Percentiles rank a stretch among this genome's conserved stretches.
Evolutionary conservation across 2,113 vertebrate genomes (phyloP).

Genomic region (Crotalus viridis): DNA sequence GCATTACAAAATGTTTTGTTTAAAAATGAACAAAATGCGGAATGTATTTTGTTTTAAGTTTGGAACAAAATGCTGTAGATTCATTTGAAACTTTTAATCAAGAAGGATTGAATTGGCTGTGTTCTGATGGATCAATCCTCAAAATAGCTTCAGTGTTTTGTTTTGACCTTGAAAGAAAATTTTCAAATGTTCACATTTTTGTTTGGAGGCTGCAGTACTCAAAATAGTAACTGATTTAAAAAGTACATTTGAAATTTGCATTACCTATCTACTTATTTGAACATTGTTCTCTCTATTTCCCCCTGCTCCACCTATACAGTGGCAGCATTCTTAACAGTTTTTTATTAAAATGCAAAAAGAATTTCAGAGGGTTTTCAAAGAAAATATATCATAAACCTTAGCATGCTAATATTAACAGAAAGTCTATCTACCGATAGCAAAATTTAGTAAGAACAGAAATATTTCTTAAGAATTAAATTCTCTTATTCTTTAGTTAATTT

Average conservation of each 20-base stretch:
- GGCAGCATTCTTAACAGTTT: slow-evolving; percentile 31
- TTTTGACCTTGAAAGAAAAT: background rate
- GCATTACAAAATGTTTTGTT: background rate
- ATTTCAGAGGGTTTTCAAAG: slow-evolving; percentile 38
- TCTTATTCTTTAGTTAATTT: slow-evolving; percentile 44
- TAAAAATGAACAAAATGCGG: background rate
- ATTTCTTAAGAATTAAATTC: slow-evolving; percentile 35
- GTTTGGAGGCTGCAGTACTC: background rate
- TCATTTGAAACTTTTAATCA: background rate
- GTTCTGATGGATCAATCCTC: background rate
- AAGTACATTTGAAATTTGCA: background rate
- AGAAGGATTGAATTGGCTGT: background rate
- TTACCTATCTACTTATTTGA: background rate
- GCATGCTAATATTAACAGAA: slow-evolving; percentile 47
- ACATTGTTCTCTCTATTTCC: background rate
- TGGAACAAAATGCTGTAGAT: background rate
- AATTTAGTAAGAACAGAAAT: slow-evolving; percentile 31
- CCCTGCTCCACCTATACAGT: background rate
- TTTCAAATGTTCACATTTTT: background rate
- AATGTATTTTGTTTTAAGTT: background rate
- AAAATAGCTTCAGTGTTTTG: background rate
- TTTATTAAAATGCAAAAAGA: slow-evolving; percentile 30
- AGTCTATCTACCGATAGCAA: slow-evolving; percentile 11
- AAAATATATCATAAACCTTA: slow-evolving; percentile 39
- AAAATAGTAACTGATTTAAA: background rate